These are phyloP conservation scores for Sitta carolinensis DNA, from an alignment of 2,797 vertebrate genomes.

Conservation along the genomic window DNA sequence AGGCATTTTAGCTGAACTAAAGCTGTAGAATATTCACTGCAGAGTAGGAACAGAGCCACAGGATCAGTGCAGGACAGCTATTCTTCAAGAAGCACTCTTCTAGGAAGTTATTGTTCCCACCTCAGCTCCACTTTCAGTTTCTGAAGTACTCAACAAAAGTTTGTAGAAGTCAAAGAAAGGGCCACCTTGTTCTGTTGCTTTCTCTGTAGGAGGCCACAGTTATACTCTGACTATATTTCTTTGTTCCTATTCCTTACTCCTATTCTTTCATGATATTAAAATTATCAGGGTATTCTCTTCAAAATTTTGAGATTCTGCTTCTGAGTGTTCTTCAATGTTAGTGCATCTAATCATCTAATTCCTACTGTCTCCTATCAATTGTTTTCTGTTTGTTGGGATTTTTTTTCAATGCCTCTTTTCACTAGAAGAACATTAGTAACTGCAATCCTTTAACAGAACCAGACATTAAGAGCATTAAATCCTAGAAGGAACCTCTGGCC, in stretches of 20 bases:
- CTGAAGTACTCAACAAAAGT: neutral
- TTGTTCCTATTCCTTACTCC: neutral
- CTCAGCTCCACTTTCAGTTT: slow-evolving; percentile 20
- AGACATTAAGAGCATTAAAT: neutral
- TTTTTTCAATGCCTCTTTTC: neutral
- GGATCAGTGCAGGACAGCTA: neutral
- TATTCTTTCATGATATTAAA: neutral
- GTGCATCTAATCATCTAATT: neutral
- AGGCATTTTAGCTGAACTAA: slow-evolving; percentile 17
- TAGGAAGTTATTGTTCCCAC: slow-evolving; percentile 31
- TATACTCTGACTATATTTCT: neutral
- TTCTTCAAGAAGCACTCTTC: neutral
- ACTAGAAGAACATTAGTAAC: neutral
- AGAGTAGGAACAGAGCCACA: neutral
- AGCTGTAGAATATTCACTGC: slow-evolving; percentile 13
- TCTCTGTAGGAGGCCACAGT: neutral
- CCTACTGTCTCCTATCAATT: neutral
- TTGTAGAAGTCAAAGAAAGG: neutral
- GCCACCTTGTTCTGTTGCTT: neutral
- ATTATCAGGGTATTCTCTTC: neutral
- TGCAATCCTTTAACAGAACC: neutral
- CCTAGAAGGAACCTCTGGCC: neutral
- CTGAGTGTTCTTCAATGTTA: neutral
- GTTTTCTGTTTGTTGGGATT: neutral
- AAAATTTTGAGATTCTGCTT: neutral